Base-by-base conservation (phyloP, 2,113 vertebrate genomes). In the Danionella cerebrum region DNA sequence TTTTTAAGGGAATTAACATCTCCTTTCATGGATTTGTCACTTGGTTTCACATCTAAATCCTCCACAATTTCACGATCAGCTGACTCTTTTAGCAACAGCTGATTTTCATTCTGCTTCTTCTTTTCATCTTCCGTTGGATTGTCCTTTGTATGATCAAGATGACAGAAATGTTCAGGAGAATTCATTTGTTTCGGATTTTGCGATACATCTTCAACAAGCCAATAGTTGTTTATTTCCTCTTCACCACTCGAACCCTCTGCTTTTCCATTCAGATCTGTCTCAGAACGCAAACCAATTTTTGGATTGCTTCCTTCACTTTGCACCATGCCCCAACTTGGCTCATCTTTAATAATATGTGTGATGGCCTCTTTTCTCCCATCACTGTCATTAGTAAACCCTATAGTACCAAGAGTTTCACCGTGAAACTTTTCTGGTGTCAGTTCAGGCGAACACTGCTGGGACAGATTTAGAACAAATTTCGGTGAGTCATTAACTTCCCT, bases 311-410 rank as follows among this genome's bases (percentile, higher is more conserved):
- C 50, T 12, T 35, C 29, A 48, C 42, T 8, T 64, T 29, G 42
- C 42, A 11, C 48, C 59, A 27, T 63, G 60, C 48, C 44, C 48
- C 29, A 48, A 48, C 41, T 35, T 64, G 44, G 13, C 13, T 64
- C 9, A 25, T 60, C 38, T 29, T 60, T 45, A 25, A 29, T 5
- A 24, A 11, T 1, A 45, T 35, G 42, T 36, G 29, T 1, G 21
- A 31, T 48, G 60, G 33, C 44, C 60, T 10, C 10, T 6, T 4
- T 60, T 45, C 12, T 12, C 25, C 18, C 24, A 29, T 64, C 27
- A 21, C 11, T 14, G 25, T 33, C 25, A 63, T 48, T 48, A 48
- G 29, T 10, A 24, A 5, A 48, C 29, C 36, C 29, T 35, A 27
- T 48, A 18, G 19, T 12, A 24, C 7, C 1, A 1, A 2, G 18